Evolutionary conservation across 2,888 invertebrate genomes (phyloP).

Genomic region (Rapana venosa): DNA sequence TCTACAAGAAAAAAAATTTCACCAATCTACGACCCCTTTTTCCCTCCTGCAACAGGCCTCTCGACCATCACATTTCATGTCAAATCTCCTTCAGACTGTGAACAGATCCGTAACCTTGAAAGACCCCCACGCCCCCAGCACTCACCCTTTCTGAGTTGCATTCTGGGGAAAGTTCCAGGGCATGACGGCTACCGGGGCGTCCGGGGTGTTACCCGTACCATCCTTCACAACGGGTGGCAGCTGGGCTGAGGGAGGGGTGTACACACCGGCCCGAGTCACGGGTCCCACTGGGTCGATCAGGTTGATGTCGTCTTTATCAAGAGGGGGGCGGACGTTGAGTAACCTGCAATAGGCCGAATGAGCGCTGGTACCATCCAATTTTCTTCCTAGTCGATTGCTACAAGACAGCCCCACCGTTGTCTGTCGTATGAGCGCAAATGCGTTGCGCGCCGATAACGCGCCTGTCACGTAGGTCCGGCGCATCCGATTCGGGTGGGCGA

Average conservation of each 20-base stretch:
- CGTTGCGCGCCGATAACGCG: no score
- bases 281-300: constrained; percentile 58
- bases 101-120: neutral
- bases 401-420: neutral
- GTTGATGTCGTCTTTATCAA: constrained; percentile 65
- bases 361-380: no score
- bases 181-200: constrained; percentile 70
- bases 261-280: constrained; percentile 54
- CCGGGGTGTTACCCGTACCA: constrained; percentile 69
- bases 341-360: neutral
- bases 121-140: neutral
- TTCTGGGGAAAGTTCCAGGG: constrained; percentile 59
- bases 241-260: constrained; percentile 57
- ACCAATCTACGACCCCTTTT: no score
- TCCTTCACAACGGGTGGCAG: constrained; percentile 64
- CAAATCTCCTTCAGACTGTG: neutral
- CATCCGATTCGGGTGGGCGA: no score
- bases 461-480: no score
- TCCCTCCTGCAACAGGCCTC: no score
- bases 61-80: no score
- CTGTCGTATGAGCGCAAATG: no score
- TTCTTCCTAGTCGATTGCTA: no score
- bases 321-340: constrained; percentile 16
- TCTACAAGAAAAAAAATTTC: no score
- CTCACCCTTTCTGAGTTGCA: constrained; percentile 22